Percentiles rank a stretch among this genome's conserved stretches.
These are phyloP conservation scores for Mycteria americana DNA, from an alignment of 2,797 vertebrate genomes.

Conservation along the genomic window DNA sequence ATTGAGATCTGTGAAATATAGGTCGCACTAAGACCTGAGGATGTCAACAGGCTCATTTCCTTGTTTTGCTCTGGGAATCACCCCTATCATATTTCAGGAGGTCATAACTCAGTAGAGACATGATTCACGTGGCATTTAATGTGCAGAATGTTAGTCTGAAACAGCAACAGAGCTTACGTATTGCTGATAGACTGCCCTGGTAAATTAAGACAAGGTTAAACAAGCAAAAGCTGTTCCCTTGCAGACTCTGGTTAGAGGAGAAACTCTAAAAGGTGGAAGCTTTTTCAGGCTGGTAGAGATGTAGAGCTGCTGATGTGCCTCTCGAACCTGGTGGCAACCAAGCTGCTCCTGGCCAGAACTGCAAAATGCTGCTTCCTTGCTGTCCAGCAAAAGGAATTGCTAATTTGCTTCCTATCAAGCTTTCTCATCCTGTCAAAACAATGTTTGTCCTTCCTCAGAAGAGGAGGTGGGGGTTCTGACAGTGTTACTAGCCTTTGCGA, in stretches of 20 bases:
- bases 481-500: neutral
- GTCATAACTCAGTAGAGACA: neutral
- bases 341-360: neutral
- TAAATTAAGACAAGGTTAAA: neutral
- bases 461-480: neutral
- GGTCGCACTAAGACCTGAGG: neutral
- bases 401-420: neutral
- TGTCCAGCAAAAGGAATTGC: neutral
- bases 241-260: neutral
- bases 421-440: neutral
- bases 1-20: neutral
- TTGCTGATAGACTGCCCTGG: neutral
- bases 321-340: neutral
- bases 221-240: neutral
- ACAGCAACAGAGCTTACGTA: neutral
- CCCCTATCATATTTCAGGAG: neutral
- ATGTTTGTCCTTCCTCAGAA: neutral
- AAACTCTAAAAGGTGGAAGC: neutral
- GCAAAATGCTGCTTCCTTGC: rapidly evolving
- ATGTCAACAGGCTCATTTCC: constrained; percentile 8
- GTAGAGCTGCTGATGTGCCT: neutral
- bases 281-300: neutral
- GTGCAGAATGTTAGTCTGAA: neutral
- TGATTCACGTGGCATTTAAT: neutral
- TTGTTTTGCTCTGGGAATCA: constrained; percentile 27